Base-by-base conservation (phyloP, 2,888 invertebrate genomes). In the Carterocephalus palaemon region DNA sequence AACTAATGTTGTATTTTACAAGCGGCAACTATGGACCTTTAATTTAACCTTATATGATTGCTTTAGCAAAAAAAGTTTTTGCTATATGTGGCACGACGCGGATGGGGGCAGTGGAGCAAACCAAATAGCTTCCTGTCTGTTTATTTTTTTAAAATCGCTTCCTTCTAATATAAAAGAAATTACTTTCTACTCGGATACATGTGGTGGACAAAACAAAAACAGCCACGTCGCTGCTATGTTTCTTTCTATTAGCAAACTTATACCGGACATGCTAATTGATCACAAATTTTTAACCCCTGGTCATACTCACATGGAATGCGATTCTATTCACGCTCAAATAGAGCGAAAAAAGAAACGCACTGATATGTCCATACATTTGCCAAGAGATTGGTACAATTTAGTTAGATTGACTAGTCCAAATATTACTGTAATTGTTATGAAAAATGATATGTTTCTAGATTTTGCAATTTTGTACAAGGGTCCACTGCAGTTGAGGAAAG, bases 81-180 rank as follows among this genome's bases (percentile, higher is more conserved):
- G 52, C 19, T 57, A 51, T 38, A 57, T 56, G 57, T 60, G 58
- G 59, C 48, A 47, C 29, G 54, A 58, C 41, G 47, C 47, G 29
- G 42, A 37, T 22, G 52, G 45, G 8, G 50, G 29, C 13, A 45
- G 59, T 45, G 62, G 59, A 29, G 57, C 56, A 2, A 61, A 62
- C 39, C 46, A 62, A 36, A 59, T 62, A 29, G 57, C 56, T 15
- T 54, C 57, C 34, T 59, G 58, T 49, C 26, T 60, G 20, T 53
- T 41, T 34, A 39, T 54, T 34, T 49, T 55, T 47, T 40, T 46
- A 24, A 41, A 29, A 23, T 28, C 24, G 42, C 22, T 38, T 28
- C 43, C 32, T 19, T 9, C 6, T 8, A 10, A 8, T n/a, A 7
- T 19, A 28, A 32, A 46, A 37, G 31, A 19, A 23, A n/a, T 22